phyloP scores from a whole-genome alignment of 1,140 invertebrate species.

The Drosophila burlai region DNA sequence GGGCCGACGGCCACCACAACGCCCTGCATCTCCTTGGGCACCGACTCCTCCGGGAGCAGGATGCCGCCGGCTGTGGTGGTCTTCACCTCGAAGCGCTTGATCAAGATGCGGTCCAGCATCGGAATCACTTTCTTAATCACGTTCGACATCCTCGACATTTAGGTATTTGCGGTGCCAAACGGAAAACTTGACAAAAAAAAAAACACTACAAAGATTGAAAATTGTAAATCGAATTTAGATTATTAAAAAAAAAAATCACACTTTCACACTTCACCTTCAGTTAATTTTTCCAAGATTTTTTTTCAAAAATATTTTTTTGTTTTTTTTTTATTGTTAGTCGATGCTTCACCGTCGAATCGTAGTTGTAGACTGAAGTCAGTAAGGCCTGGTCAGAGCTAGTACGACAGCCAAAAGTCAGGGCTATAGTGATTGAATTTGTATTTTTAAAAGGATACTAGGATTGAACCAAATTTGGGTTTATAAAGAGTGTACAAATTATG shows the following conservation, averaged over 20 bases:
- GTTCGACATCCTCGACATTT: conserved; percentile 59
- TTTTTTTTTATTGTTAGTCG: not conserved
- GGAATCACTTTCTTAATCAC: conserved; percentile 94
- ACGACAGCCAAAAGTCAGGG: conserved; percentile 1
- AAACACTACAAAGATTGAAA: not conserved
- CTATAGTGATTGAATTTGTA: not conserved
- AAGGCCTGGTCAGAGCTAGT: not conserved
- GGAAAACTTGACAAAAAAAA: not conserved
- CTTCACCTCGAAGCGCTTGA: conserved; percentile 96
- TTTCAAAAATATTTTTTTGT: not conserved
- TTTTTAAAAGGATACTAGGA: not conserved
- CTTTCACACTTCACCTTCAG: not conserved
- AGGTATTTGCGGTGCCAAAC: not conserved
- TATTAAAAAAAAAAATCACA: not conserved
- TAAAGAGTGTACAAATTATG: not conserved
- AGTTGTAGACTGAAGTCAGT: conserved; percentile 8
- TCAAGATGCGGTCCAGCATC: conserved; percentile 97
- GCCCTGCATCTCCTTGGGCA: conserved; percentile 96
- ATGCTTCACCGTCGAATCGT: conserved; percentile 4
- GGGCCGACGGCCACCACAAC: conserved; percentile 97
- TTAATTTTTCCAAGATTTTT: not conserved
- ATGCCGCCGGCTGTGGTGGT: conserved; percentile 98
- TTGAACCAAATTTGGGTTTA: not conserved
- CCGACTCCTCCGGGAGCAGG: conserved; percentile 98
- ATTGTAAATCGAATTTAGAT: not conserved